phyloP scores from a whole-genome alignment of 2,888 invertebrate genomes.

The Hesperia comma region DNA sequence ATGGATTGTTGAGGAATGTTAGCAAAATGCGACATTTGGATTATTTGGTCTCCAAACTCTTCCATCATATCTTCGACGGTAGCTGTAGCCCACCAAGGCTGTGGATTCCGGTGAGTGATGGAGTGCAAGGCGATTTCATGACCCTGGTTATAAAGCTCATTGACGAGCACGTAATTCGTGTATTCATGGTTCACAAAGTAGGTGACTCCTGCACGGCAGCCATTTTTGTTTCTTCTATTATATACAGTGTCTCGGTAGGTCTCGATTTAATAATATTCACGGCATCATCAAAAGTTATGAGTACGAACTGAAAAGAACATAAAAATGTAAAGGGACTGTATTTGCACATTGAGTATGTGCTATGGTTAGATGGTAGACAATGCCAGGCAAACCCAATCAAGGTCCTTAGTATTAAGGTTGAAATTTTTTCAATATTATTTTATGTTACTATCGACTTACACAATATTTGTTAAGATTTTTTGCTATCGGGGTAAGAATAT shows the following conservation, averaged over 20 bases:
- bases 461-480: too few relatives aligned
- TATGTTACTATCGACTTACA: too few relatives aligned
- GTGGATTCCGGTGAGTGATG: conserved; percentile 83
- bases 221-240: conserved; percentile 85
- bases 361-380: too few relatives aligned
- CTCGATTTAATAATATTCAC: conserved; percentile 80
- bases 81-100: conserved; percentile 83
- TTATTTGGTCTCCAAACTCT: conserved; percentile 85
- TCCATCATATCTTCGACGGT: conserved; percentile 70
- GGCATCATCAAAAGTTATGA: conserved; percentile 87
- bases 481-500: too few relatives aligned
- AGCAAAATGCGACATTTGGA: conserved; percentile 77
- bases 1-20: conserved; percentile 74
- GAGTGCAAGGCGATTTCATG: conserved; percentile 89
- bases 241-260: conserved; percentile 81
- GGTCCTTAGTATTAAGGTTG: too few relatives aligned
- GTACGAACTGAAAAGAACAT: conserved; percentile 83
- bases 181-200: conserved; percentile 90
- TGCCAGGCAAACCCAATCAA: too few relatives aligned
- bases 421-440: too few relatives aligned
- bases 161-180: conserved; percentile 86
- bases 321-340: neutral
- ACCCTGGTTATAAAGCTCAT: conserved; percentile 82
- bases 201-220: conserved; percentile 85
- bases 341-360: too few relatives aligned